Evolutionary conservation across 2,888 invertebrate species (phyloP).

Genomic region (Tipula confusa): DNA sequence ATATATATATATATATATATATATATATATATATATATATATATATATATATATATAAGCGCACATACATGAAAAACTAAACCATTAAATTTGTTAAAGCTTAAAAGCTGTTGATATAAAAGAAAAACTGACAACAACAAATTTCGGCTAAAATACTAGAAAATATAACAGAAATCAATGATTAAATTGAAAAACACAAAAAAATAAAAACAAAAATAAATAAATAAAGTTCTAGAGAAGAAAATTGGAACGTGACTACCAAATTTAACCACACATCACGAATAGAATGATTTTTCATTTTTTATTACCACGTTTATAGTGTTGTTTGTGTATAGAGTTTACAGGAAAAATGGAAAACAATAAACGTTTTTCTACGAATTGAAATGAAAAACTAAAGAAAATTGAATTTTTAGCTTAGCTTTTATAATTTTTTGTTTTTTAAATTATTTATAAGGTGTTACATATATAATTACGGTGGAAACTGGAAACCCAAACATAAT

Average conservation of each 20-base stretch:
- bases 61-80: neutral
- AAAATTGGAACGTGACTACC: slow-evolving; percentile 3
- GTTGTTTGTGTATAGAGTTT: neutral
- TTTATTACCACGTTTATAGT: neutral
- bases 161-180: neutral
- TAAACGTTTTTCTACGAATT: neutral
- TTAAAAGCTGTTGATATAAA: slow-evolving; percentile 6
- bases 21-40: neutral
- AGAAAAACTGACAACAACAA: neutral
- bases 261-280: slow-evolving; percentile 12
- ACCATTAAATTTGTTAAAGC: slow-evolving; percentile 25
- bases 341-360: neutral
- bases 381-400: too few relatives aligned
- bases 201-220: neutral
- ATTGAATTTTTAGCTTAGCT: neutral
- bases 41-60: neutral
- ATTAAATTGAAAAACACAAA: neutral
- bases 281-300: slow-evolving; percentile 20
- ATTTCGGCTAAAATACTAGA: neutral
- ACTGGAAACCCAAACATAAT: too few relatives aligned
- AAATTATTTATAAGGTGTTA: neutral
- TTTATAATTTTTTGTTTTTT: too few relatives aligned
- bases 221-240: neutral
- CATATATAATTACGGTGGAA: neutral
- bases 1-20: neutral